Evolutionary conservation across 2,113 vertebrate genomes (phyloP).

Genomic region (Osmerus eperlanus): DNA sequence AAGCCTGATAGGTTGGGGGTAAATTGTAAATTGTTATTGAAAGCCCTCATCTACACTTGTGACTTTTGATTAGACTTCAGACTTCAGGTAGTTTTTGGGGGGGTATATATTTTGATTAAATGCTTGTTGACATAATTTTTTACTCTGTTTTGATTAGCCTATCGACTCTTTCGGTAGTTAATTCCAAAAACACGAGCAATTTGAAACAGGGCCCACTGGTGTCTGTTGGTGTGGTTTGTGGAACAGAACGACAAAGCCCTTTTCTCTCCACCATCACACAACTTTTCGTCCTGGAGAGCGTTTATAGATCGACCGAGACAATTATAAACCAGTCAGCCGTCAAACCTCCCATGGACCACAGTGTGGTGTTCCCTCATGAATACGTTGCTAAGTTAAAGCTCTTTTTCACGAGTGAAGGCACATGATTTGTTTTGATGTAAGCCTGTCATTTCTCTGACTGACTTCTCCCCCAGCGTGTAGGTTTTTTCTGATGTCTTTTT

Average conservation of each 20-base stretch:
- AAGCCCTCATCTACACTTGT: conserved; percentile 13
- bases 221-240: too few species aligned
- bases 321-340: conserved; percentile 64
- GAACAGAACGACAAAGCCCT: too few species aligned
- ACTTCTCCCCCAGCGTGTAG: not conserved
- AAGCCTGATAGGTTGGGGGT: conserved; percentile 24
- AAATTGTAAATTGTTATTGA: conserved; percentile 14
- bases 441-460: conserved; percentile 48
- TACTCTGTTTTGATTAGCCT: conserved; percentile 6
- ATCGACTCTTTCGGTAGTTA: conserved; percentile 11
- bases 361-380: conserved; percentile 51
- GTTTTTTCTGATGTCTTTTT: conserved; percentile 46
- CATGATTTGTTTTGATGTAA: conserved; percentile 62
- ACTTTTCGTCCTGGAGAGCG: conserved; percentile 58
- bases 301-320: conserved; percentile 50
- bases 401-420: conserved; percentile 47
- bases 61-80: conserved; percentile 35
- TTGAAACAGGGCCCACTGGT: conserved; percentile 16
- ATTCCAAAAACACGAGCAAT: not conserved
- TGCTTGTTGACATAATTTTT: conserved; percentile 48
- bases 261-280: too few species aligned
- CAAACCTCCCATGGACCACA: conserved; percentile 39
- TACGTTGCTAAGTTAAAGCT: conserved; percentile 58
- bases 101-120: conserved; percentile 27
- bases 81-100: conserved; percentile 24